Base-by-base conservation (phyloP, 2,113 vertebrate species). In the Casuarius casuarius region DNA sequence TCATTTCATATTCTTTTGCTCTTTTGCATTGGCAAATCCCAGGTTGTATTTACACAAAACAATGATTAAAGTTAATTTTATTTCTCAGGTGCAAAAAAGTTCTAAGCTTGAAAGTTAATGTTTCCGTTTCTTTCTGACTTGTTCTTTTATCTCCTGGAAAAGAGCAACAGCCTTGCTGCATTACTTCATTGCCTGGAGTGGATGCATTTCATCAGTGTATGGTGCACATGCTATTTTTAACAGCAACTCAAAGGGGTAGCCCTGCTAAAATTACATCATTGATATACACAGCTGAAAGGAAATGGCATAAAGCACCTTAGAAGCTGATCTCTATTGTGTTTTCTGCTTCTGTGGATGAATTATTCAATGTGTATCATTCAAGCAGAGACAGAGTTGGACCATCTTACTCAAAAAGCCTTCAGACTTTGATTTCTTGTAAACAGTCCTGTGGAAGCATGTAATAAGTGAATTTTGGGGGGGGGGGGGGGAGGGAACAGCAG, bases 221-320 rank as follows among this genome's bases (percentile, higher is more conserved):
- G 91, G 85, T 80, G 92, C 40, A 12, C 89, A 40, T 95, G 89
- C 96, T 97, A 95, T 96, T 97, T 97, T 97, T 97, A 97, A 89
- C 85, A 71, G 89, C 33, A 97, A 92, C 93, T 95, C 62, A 28
- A 72, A 96, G 95, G 97, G 91, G 87, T 94, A 94, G 88, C 94
- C 93, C 94, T 97, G 96, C 96, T 98, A 96, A 97, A 97, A 97
- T 97, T 96, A 97, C 97, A 97, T 97, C 94, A 95, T 95, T 96
- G 95, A 95, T 90, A 94, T 56, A 70, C 84, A 38, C 84, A 92
- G 95, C 95, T 96, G 95, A 95, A 95, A 95, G 93, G 95, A 95
- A 97, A 93, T 51, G 72, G 79, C 94, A 58, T 81, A 62, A 89
- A 96, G 71, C 82, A 74, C 70, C 54, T 66, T 66, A 6, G 16